Evolutionary conservation across 2,888 invertebrate species (phyloP), one percentile per base, ranked within the genome.

Genomic region (Drosophila aldrichi): DNA sequence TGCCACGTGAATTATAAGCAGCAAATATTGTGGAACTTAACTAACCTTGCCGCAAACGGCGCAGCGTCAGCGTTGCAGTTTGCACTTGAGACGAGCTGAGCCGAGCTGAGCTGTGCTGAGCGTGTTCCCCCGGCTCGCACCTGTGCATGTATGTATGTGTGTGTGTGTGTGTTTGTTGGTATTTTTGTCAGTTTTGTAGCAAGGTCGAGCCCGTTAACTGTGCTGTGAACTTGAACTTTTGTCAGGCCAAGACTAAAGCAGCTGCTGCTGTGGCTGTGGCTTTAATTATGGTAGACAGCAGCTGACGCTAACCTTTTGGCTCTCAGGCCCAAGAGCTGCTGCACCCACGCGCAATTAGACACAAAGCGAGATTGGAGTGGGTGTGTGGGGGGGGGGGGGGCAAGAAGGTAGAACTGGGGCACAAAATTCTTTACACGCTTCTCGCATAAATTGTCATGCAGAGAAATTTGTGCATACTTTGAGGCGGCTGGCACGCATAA

Each of bases 161-260:
- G 41, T 18, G 41, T 14, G 7, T 14, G 44, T 22, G 44, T 22
- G 20, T 20, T 18, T 34, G 16, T 54, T n/a, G 20, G 52, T 77
- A 67, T 72, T 58, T 77, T 62, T 48, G 70, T 60, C 43, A 68
- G 54, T 43, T 34, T 38, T 18, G n/a, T 5, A 22, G 62, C 78
- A 79, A 79, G 79, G 80, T 76, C 80, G 70, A 55, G 52, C 44
- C 54, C 55, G 51, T 52, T 41, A 66, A 40, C 44, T 29, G 29
- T 29, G 46, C 22, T 58, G 61, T 61, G 80, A 79, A 79, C 79
- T 79, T 79, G 79, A 79, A 80, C 79, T 79, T 79, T 76, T 76
- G 77, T 73, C 73, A 73, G 75, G 51, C 48, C 62, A 63, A 77
- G 77, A 73, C 57, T 61, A 77, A 66, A 62, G 34, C 51, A 51